Evolutionary conservation across 2,797 vertebrate genomes (phyloP), one percentile per base, ranked within the genome.

Genomic region (Syncerus caffer): DNA sequence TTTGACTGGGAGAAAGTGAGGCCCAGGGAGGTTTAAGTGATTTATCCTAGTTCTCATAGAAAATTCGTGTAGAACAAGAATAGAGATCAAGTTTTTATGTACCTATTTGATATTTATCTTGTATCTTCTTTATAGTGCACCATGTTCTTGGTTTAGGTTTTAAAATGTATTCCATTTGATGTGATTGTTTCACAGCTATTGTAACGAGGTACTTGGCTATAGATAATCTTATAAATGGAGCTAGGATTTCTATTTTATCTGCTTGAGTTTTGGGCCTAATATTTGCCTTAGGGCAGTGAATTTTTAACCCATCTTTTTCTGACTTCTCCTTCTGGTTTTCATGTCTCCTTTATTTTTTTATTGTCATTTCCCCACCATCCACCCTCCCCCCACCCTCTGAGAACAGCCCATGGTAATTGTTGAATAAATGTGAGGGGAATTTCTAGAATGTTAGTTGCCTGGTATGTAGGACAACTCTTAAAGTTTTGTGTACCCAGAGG

Each of bases 381-480:
- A 23, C 8, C 11, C 11, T 5, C 21, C 7, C 2, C 17, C 8
- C 4, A 21, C 9, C 25, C 4, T 31, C 34, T 27, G 3, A 4
- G n/a, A 9, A 15, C 51, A 82, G 14, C 55, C 76, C 3, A 13
- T 45, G 83, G 14, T 79, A 82, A 89, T 47, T 64, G 16, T 13
- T 91, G n/a, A 84, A 11, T 84, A 50, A 50, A 64, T 29, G 25
- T 38, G 50, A 95, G 34, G 25, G 82, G 23, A 19, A 60, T 51
- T 91, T 94, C 58, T 91, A 60, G 58, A 89, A n/a, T 87, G 12
- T 38, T 55, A 87, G 34, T 55, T 25, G 23, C 31, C n/a, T 82
- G 17, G 11, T 88, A 3, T 17, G 6, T n/a, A 88, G 47, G 64
- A 50, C 27, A 88, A 3, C 34, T 58, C 8, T 34, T 74, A 58